Evolutionary conservation across 2,113 vertebrate genomes (phyloP).

Genomic region (Thunnus thynnus): DNA sequence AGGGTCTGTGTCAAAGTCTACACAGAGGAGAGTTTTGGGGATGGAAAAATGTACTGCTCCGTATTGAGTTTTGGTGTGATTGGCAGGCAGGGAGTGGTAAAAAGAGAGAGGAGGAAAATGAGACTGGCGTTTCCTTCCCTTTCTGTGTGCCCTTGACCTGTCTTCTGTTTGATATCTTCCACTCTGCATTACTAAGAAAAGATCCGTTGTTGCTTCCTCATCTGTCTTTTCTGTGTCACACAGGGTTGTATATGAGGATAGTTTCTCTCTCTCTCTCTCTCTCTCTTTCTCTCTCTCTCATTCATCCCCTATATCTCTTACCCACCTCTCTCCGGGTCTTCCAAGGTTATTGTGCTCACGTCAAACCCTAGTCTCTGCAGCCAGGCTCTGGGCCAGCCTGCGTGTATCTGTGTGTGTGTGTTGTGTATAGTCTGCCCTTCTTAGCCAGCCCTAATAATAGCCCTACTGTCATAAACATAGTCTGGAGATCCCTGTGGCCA

Average conservation of each 20-base stretch:
- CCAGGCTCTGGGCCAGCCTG: slow-evolving; percentile 58
- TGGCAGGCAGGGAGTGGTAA: slow-evolving; percentile 30
- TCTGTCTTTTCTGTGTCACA: slow-evolving; percentile 34
- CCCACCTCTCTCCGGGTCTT: slow-evolving; percentile 53
- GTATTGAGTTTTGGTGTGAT: slow-evolving; percentile 36
- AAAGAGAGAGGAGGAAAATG: not conserved
- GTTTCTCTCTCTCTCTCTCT: slow-evolving; percentile 1
- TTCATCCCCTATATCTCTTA: slow-evolving; percentile 43
- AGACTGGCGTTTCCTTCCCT: slow-evolving; percentile 29
- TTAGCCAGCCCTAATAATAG: slow-evolving; percentile 81
- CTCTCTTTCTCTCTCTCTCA: slow-evolving; percentile 12
- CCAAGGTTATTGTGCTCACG: slow-evolving; percentile 70
- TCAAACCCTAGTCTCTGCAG: slow-evolving; percentile 64
- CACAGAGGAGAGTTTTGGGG: slow-evolving; percentile 21
- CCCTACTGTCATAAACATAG: slow-evolving; percentile 80
- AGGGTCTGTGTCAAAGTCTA: slow-evolving; percentile 37
- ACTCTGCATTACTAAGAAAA: slow-evolving; percentile 41
- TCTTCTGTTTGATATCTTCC: slow-evolving; percentile 44
- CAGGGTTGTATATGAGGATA: not conserved
- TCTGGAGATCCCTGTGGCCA: slow-evolving; percentile 80
- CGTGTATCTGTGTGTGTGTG: slow-evolving; percentile 7
- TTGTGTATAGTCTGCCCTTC: slow-evolving; percentile 66
- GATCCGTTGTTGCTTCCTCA: slow-evolving; percentile 31
- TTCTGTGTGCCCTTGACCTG: slow-evolving; percentile 50
- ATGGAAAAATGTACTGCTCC: slow-evolving; percentile 29